phyloP scores from a whole-genome alignment of 2,113 vertebrate genomes.

The Nothocercus julius region DNA sequence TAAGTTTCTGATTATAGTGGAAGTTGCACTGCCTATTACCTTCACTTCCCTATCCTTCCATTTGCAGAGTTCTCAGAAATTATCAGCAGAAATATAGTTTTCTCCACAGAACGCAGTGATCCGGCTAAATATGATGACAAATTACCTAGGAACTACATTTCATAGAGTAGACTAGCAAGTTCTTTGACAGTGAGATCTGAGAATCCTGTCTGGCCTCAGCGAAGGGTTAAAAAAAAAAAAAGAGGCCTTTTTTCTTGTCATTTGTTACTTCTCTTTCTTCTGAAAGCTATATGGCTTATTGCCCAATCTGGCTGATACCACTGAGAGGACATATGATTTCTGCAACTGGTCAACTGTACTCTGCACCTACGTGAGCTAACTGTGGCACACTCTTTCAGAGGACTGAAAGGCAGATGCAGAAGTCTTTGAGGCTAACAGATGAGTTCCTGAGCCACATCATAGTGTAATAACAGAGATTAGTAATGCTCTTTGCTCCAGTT shows the following conservation, averaged over 20 bases:
- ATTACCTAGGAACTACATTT: neutral
- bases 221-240: neutral
- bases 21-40: neutral
- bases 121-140: neutral
- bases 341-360: neutral
- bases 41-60: neutral
- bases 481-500: neutral
- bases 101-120: fast-evolving
- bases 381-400: neutral
- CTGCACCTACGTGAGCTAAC: neutral
- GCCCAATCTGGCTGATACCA: neutral
- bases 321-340: fast-evolving
- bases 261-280: neutral
- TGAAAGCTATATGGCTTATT: neutral
- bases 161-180: neutral
- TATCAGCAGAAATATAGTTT: neutral
- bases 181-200: neutral
- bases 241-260: neutral
- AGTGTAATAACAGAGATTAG: neutral
- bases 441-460: neutral
- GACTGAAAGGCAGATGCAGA: neutral
- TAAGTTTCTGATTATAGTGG: neutral
- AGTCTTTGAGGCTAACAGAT: neutral
- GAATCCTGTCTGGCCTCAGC: neutral
- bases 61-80: neutral